phyloP scores from a whole-genome alignment of 2,888 invertebrate genomes.

The Scelioninae gen. 1 region DNA sequence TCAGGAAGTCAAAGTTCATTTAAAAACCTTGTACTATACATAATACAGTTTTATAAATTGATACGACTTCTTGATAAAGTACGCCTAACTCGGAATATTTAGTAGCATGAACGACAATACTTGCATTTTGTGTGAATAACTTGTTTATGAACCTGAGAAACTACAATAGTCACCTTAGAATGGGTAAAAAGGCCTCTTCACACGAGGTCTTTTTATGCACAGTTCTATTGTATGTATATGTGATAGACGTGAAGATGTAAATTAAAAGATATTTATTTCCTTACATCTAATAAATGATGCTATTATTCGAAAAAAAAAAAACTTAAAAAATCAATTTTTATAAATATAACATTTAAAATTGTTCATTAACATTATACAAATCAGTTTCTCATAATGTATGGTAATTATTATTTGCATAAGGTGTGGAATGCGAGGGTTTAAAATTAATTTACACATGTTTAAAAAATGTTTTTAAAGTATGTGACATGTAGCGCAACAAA shows the following conservation, averaged over 20 bases:
- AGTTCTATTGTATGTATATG: slow-evolving; percentile 30
- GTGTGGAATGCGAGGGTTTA: too few relatives aligned
- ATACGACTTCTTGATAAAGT: neutral
- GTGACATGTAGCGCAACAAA: slow-evolving; percentile 8
- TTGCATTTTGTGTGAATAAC: slow-evolving; percentile 36
- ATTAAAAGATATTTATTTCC: slow-evolving; percentile 6
- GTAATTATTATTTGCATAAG: too few relatives aligned
- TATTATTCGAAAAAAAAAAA: too few relatives aligned
- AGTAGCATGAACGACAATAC: slow-evolving; percentile 19
- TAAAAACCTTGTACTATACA: neutral
- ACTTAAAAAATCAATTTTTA: too few relatives aligned
- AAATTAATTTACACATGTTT: too few relatives aligned
- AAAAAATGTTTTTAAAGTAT: neutral
- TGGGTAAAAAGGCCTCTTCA: slow-evolving; percentile 25
- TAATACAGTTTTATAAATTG: neutral
- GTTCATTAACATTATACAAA: too few relatives aligned
- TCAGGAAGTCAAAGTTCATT: neutral
- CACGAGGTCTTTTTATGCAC: too few relatives aligned
- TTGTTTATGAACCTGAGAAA: slow-evolving; percentile 33
- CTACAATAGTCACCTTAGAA: slow-evolving; percentile 21
- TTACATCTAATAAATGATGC: too few relatives aligned
- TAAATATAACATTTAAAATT: too few relatives aligned
- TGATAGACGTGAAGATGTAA: slow-evolving; percentile 17
- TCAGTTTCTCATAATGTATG: too few relatives aligned
- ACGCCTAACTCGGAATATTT: neutral